Base-by-base conservation (phyloP, 2,888 invertebrate genomes). In the Caenorhabditis afra region DNA sequence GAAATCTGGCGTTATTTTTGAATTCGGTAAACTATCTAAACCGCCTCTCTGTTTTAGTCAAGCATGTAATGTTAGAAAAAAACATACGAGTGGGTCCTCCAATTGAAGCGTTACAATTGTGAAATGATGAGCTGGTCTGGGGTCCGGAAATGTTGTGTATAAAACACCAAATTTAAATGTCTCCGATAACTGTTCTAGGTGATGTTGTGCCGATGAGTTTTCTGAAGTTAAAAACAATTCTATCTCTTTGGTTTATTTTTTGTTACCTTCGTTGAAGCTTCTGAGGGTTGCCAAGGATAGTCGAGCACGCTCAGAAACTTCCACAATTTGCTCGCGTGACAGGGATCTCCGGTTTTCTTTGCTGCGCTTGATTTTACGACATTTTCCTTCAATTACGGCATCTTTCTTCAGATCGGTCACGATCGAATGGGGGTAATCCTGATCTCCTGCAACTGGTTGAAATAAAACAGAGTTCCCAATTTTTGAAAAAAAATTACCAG, bases 371-470 rank as follows among this genome's bases (percentile, higher is more conserved):
- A 81, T 18, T 37, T 70, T 53, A 16, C 79, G 59, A 16, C 73
- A 41, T 58, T 77, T 79, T 11, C 84, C 84, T 71, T 82, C 81
- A 3, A 81, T 66, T 12, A 82, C 77, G 0, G 61, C 71, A 16
- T 89, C 89, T n/a, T 85, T 82, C 61, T 88, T 87, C 20, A 89
- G 79, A 3, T 83, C 83, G 3, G 84, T 84, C 8, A 86, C 71
- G 23, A 84, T 80, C 2, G 87, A 78, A 18, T 74, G 76, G 4
- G 87, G 89, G 53, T 88, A 89, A 57, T 81, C 70, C 45, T 58
- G 57, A 57, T 87, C 87, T 11, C 87, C 86, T 86, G 82, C n/a
- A n/a, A n/a, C n/a, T n/a, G n/a, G n/a, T n/a, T n/a, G n/a, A n/a
- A n/a, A n/a, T n/a, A n/a, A n/a, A n/a, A n/a, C n/a, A n/a, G n/a